Conservation (phyloP, 2,888 invertebrate species). For the Horisme vitalbata region DNA sequence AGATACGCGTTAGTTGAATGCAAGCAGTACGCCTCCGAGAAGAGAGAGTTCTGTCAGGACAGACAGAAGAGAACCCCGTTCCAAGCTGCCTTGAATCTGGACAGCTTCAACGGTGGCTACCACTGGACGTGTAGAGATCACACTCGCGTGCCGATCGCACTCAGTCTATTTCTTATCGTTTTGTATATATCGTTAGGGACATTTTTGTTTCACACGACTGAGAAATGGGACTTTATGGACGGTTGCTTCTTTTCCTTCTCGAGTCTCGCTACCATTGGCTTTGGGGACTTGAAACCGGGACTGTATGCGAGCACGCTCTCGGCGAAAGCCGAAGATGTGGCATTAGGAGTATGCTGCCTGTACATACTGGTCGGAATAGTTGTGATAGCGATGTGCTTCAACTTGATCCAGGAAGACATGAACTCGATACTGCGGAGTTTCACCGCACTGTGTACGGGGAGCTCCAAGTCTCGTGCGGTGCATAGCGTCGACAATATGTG, state of each 20-base stretch:
- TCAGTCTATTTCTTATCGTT: constrained; percentile 93
- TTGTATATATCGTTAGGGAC: constrained; percentile 95
- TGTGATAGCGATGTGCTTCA: constrained; percentile 93
- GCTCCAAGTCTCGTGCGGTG: constrained; percentile 58
- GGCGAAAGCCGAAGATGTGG: constrained; percentile 83
- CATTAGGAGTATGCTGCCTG: constrained; percentile 89
- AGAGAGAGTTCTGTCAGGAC: constrained; percentile 43
- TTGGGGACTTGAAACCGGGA: constrained; percentile 90
- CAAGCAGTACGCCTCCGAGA: constrained; percentile 48
- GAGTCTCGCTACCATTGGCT: constrained; percentile 91
- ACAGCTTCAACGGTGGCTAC: constrained; percentile 62
- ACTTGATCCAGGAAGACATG: constrained; percentile 91
- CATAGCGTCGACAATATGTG: constrained; percentile 73
- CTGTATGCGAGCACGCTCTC: constrained; percentile 75
- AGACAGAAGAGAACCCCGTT: constrained; percentile 63
- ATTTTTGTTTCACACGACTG: constrained; percentile 93
- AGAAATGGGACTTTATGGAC: constrained; percentile 95
- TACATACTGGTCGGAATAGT: constrained; percentile 94
- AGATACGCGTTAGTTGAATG: constrained; percentile 43
- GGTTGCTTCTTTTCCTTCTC: constrained; percentile 93
- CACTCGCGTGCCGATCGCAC: constrained; percentile 92
- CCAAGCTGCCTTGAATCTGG: constrained; percentile 70
- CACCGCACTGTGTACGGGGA: constrained; percentile 51
- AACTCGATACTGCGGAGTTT: constrained; percentile 49
- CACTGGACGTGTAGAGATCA: constrained; percentile 79